Base-by-base conservation (phyloP, 2,113 vertebrate genomes). In the Opisthocomus hoazin region DNA sequence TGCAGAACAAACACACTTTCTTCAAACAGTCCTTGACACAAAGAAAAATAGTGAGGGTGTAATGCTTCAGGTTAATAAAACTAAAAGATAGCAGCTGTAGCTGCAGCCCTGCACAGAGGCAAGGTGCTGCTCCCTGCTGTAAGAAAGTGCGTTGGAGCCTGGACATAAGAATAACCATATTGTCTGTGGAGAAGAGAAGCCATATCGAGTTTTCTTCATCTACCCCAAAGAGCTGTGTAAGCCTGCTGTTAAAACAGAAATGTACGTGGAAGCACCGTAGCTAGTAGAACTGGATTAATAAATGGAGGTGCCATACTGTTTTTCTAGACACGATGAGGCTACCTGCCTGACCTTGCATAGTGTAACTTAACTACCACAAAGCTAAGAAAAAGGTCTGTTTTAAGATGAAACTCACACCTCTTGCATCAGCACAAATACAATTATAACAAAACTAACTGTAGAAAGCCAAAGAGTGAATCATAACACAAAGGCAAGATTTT, bases 71-170 rank as follows among this genome's bases (percentile, higher is more conserved):
- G 91, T 95, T 78, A 79, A 36, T 84, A 64, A 75, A 81, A 54
- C 22, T 58, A 81, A 84, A 89, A 82, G 37, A 84, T 10, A 93
- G 84, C 85, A 89, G 82, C 75, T 78, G 75, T 68, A 91, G 70
- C 90, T 81, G 43, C 51, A 89, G 76, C 68, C 43, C 54, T 34
- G 46, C 43, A 66, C 26, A 64, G 64, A 92, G 87, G 84, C 77
- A 94, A 87, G 93, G 71, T 75, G 39, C 93, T 95, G 87, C 91
- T 94, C 87, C 83, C 94, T 95, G 87, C 91, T 95, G 86, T 94
- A 84, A 68, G 73, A 78, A 84, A 68, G 43, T 15, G 50, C 22
- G 2, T 11, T 6, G 2, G 43, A 94, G 39, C 34, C 48, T 70
- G 68, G 78, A 24, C 3, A 2, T 63, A 73, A 64, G 41, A 70